These are phyloP conservation scores for Acrocyrtus sp. DNA, from an alignment of 2,888 invertebrate genomes.

Conservation along the genomic window DNA sequence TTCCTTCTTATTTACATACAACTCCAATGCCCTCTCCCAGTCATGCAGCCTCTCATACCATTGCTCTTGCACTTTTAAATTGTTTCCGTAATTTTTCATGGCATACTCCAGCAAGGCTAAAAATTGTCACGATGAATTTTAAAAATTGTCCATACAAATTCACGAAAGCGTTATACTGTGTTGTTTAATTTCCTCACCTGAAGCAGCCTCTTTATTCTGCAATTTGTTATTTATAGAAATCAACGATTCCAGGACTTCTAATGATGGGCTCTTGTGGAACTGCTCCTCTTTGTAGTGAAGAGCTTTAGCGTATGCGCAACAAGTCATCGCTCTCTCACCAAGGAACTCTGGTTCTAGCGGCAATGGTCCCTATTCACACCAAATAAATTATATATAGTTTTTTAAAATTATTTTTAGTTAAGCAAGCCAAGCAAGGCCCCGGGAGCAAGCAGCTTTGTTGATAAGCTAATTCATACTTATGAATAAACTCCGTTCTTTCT, in stretches of 20 bases:
- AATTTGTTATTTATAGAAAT: conserved; percentile 98
- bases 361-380: conserved; percentile 77
- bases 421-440: too few relatives aligned
- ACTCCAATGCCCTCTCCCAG: conserved; percentile 94
- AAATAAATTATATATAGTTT: conserved; percentile 37
- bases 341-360: conserved; percentile 88
- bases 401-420: too few relatives aligned
- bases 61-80: conserved; percentile 78
- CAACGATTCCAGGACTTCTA: conserved; percentile 90
- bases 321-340: conserved; percentile 94
- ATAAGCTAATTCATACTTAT: too few relatives aligned
- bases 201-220: conserved; percentile 98
- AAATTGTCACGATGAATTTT: too few relatives aligned
- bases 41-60: conserved; percentile 99
- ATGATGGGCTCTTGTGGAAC: conserved; percentile 83
- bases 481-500: too few relatives aligned
- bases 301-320: conserved; percentile 85
- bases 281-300: conserved; percentile 93
- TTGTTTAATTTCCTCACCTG: conserved; percentile 72
- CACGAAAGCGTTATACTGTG: conserved; percentile 4
- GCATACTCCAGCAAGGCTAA: conserved; percentile 82
- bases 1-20: conserved; percentile 82
- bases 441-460: too few relatives aligned
- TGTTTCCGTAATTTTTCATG: conserved; percentile 79
- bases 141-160: too few relatives aligned